These are phyloP conservation scores for Girardinichthys multiradiatus DNA, from an alignment of 2,113 vertebrate species.

Conservation along the genomic window DNA sequence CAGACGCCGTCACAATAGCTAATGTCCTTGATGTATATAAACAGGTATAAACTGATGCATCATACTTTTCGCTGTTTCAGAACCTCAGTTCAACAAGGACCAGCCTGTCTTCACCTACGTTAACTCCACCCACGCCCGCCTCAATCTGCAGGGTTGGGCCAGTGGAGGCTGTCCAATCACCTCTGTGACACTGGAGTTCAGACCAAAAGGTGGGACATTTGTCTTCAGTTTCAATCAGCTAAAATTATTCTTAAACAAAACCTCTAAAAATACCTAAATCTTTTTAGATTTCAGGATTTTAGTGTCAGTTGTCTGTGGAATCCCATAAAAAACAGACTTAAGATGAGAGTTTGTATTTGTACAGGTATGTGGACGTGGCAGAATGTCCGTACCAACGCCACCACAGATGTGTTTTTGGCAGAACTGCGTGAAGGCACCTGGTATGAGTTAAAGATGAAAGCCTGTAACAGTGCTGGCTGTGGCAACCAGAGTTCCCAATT, in stretches of 20 bases:
- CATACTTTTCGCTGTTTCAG: slow-evolving; percentile 66
- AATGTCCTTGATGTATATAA: not conserved
- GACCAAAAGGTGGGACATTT: slow-evolving; percentile 83
- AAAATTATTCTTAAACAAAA: not conserved
- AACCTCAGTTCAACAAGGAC: slow-evolving; percentile 98
- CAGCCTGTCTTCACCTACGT: slow-evolving; percentile 97
- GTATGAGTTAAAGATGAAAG: slow-evolving; percentile 98
- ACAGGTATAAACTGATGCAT: not conserved
- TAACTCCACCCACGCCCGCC: slow-evolving; percentile 94
- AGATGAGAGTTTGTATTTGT: not conserved
- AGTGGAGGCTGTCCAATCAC: slow-evolving; percentile 96
- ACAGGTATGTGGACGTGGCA: slow-evolving; percentile 93
- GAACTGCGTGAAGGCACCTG: slow-evolving; percentile 97
- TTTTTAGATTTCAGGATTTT: not conserved
- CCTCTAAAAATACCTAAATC: too few species aligned
- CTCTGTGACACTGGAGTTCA: slow-evolving; percentile 90
- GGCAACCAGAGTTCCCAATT: slow-evolving; percentile 96
- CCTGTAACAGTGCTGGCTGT: slow-evolving; percentile 97
- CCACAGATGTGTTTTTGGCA: slow-evolving; percentile 90
- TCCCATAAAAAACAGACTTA: not conserved
- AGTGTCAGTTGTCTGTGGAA: not conserved
- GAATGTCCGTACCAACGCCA: slow-evolving; percentile 90
- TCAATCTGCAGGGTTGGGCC: slow-evolving; percentile 97
- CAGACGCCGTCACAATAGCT: not conserved
- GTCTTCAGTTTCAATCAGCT: not conserved